phyloP scores from a whole-genome alignment of 2,888 invertebrate genomes.

The Alcis repandata region DNA sequence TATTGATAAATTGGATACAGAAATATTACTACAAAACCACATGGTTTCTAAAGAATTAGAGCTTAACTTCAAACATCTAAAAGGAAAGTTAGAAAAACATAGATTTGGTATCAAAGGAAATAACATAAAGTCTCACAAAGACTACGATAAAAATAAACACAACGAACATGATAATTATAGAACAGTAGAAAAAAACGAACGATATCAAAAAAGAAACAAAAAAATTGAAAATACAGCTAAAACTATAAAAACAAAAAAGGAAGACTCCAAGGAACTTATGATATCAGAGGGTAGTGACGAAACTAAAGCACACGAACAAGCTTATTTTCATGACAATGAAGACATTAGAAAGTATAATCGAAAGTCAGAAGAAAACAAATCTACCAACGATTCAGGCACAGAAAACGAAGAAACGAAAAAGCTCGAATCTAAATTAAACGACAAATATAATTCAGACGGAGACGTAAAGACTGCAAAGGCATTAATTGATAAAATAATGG shows the following conservation, averaged over 20 bases:
- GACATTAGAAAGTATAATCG: background rate
- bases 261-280: slow-evolving; percentile 15
- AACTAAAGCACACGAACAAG: slow-evolving; percentile 26
- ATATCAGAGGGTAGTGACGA: slow-evolving; percentile 11
- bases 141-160: slow-evolving; percentile 5
- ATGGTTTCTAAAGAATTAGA: slow-evolving; percentile 40
- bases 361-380: slow-evolving; percentile 6
- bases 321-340: slow-evolving; percentile 13
- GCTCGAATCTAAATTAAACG: background rate
- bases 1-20: slow-evolving; percentile 34
- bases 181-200: background rate
- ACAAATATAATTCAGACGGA: slow-evolving; percentile 7
- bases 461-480: background rate
- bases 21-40: slow-evolving; percentile 41
- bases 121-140: background rate
- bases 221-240: slow-evolving; percentile 9
- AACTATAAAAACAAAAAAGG: slow-evolving; percentile 1
- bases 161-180: slow-evolving; percentile 10
- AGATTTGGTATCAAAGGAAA: slow-evolving; percentile 16
- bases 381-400: slow-evolving; percentile 1
- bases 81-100: slow-evolving; percentile 27
- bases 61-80: slow-evolving; percentile 53
- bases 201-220: no score
- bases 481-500: slow-evolving; percentile 12
- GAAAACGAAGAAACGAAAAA: background rate